phyloP scores from a whole-genome alignment of 2,797 vertebrate species.

The Sebastes dallii region DNA sequence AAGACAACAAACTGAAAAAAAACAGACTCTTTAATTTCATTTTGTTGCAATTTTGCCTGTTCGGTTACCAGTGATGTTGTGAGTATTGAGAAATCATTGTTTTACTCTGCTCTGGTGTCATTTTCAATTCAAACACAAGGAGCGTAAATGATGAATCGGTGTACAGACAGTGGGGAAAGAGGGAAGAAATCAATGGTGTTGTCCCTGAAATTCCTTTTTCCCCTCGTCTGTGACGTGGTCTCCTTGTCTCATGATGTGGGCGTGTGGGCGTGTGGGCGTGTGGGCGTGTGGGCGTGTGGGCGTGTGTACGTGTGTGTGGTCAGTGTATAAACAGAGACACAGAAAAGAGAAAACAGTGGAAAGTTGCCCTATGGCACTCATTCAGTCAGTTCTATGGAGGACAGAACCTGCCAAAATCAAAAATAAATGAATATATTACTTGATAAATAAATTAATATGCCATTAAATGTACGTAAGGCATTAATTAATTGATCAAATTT shows the following conservation, averaged over 20 bases:
- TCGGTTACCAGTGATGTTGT: constrained; percentile 44
- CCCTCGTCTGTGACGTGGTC: background rate
- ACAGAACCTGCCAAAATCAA: too few relatives aligned
- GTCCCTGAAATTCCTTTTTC: background rate
- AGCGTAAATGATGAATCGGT: constrained; percentile 10
- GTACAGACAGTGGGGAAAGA: background rate
- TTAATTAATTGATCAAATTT: too few relatives aligned
- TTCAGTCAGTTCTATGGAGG: too few relatives aligned
- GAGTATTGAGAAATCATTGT: constrained; percentile 37
- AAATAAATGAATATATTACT: too few relatives aligned
- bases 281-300: background rate
- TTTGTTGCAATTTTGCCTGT: constrained; percentile 46
- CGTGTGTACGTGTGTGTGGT: background rate
- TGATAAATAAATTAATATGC: too few relatives aligned
- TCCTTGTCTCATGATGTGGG: constrained; percentile 32
- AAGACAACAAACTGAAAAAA: constrained; percentile 33
- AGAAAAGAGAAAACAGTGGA: constrained; percentile 4
- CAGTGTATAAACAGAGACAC: background rate
- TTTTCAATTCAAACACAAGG: constrained; percentile 23
- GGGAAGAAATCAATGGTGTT: background rate
- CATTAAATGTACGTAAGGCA: too few relatives aligned
- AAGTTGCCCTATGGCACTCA: background rate
- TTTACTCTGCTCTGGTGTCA: constrained; percentile 29
- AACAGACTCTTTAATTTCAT: constrained; percentile 20
- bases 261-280: background rate